phyloP scores from a whole-genome alignment of 2,797 vertebrate genomes.

The Neopelma chrysocephalum region DNA sequence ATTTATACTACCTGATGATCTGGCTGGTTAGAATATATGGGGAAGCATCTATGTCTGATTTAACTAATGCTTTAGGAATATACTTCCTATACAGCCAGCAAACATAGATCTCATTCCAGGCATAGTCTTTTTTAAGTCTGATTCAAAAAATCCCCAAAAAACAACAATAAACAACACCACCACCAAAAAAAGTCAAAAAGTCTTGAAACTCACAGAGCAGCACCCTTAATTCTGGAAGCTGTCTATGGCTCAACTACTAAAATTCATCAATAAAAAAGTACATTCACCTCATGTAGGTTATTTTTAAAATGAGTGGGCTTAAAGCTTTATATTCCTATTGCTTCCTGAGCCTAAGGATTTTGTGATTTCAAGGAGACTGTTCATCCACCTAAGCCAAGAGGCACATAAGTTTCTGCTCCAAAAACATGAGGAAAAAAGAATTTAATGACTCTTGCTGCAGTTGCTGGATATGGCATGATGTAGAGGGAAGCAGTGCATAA shows the following conservation, averaged over 20 bases:
- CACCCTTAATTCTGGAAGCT: neutral
- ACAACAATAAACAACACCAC: neutral
- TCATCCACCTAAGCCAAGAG: conserved; percentile 4
- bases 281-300: neutral
- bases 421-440: neutral
- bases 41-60: neutral
- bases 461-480: neutral
- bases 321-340: neutral
- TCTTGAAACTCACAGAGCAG: neutral
- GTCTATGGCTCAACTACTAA: neutral
- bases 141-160: neutral
- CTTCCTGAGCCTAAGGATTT: neutral
- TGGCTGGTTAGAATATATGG: neutral
- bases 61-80: neutral
- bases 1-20: neutral
- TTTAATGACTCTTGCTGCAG: neutral
- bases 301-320: neutral
- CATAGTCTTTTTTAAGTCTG: neutral
- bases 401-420: neutral
- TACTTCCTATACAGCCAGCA: neutral
- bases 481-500: conserved; percentile 18
- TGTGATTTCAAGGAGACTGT: neutral
- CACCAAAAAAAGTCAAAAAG: neutral
- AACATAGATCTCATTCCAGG: neutral
- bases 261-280: neutral